These are phyloP conservation scores for Himantopus leucocephalus DNA, from an alignment of 2,113 vertebrate genomes.

Conservation along the genomic window DNA sequence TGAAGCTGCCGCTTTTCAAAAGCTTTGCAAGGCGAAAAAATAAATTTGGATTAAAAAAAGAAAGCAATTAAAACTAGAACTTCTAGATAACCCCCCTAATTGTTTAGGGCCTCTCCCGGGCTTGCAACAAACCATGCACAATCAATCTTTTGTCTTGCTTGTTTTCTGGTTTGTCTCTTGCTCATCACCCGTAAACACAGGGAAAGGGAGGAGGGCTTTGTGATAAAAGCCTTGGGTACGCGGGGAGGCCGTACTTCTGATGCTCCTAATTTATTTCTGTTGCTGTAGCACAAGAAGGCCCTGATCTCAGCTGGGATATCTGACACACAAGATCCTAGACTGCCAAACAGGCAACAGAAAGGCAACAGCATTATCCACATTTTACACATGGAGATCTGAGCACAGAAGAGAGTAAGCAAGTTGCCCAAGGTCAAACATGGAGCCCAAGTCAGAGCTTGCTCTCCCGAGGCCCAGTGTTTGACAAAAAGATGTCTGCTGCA, in stretches of 20 bases:
- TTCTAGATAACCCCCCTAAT: slow-evolving; percentile 17
- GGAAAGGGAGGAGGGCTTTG: not conserved
- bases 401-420: not conserved
- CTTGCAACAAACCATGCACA: not conserved
- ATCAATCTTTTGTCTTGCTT: slow-evolving; percentile 16
- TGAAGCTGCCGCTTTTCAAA: not conserved
- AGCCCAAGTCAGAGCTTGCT: not conserved
- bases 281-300: not conserved
- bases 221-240: not conserved
- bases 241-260: not conserved
- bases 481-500: not conserved
- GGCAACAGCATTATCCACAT: not conserved
- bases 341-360: not conserved
- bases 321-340: not conserved
- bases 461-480: not conserved
- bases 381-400: not conserved
- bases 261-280: not conserved
- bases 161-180: not conserved
- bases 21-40: not conserved
- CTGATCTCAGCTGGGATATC: slow-evolving; percentile 5
- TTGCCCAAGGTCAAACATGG: not conserved
- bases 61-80: slow-evolving; percentile 47
- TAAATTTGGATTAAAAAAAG: not conserved
- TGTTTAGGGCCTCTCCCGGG: not conserved
- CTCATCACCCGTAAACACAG: not conserved